These are phyloP conservation scores for Ectemnius cavifrons DNA, from an alignment of 2,888 invertebrate species.

Conservation along the genomic window DNA sequence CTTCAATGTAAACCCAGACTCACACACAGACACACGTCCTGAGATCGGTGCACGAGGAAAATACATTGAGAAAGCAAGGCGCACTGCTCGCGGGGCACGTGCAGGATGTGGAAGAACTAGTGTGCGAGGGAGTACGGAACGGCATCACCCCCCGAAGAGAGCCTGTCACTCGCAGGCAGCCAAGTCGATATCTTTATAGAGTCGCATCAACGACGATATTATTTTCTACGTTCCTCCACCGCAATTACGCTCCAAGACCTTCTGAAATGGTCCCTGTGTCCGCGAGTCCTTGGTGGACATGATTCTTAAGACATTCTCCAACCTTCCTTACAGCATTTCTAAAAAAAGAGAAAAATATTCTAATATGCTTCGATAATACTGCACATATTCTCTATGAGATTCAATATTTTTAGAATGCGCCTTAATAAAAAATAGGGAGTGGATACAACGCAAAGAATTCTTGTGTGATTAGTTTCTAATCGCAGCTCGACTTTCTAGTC, in stretches of 20 bases:
- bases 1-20: constrained; percentile 32
- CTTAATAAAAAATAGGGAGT: too few relatives aligned
- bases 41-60: constrained; percentile 42
- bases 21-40: constrained; percentile 3
- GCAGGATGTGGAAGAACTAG: constrained; percentile 46
- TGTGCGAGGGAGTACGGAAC: constrained; percentile 34
- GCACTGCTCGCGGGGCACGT: constrained; percentile 29
- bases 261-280: not conserved
- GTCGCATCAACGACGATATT: constrained; percentile 69
- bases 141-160: constrained; percentile 64
- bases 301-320: too few relatives aligned
- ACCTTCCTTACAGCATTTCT: too few relatives aligned
- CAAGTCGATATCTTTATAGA: constrained; percentile 73
- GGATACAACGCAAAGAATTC: too few relatives aligned
- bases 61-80: constrained; percentile 21
- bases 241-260: constrained; percentile 43
- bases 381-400: too few relatives aligned
- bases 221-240: constrained; percentile 59
- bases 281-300: too few relatives aligned
- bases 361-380: too few relatives aligned
- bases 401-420: too few relatives aligned
- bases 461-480: not conserved
- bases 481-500: not conserved
- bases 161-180: constrained; percentile 70
- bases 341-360: too few relatives aligned